phyloP scores from a whole-genome alignment of 2,113 vertebrate genomes.

The Axis porcinus region DNA sequence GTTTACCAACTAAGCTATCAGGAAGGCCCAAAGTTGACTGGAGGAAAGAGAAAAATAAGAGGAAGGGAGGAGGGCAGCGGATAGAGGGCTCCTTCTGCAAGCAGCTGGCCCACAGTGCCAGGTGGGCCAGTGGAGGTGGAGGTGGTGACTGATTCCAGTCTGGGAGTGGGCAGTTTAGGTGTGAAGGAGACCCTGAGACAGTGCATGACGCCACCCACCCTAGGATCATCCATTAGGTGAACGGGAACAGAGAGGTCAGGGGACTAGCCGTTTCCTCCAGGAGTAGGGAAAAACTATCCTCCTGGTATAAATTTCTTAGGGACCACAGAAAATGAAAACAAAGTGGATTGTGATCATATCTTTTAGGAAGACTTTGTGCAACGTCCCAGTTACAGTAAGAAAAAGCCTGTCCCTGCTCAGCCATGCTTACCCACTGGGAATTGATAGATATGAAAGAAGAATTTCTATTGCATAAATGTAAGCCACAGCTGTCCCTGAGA shows the following conservation, averaged over 20 bases:
- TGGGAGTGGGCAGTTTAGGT: not conserved
- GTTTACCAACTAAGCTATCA: not conserved
- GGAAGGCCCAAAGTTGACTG: not conserved
- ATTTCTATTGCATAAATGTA: not conserved
- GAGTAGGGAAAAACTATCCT: not conserved
- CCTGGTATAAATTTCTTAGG: not conserved
- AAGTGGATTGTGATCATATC: not conserved
- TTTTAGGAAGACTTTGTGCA: not conserved
- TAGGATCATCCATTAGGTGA: not conserved
- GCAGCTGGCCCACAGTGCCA: not conserved
- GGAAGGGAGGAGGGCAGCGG: fast-evolving
- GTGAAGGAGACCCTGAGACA: not conserved
- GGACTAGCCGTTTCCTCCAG: not conserved
- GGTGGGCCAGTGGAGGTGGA: not conserved
- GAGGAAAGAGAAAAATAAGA: not conserved
- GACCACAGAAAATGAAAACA: not conserved
- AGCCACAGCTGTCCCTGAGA: not conserved
- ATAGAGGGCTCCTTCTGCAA: not conserved
- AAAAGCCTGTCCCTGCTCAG: not conserved
- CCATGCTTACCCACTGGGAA: not conserved
- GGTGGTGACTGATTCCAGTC: not conserved
- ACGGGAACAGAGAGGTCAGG: not conserved
- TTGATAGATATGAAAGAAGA: not conserved
- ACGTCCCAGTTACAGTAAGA: fast-evolving
- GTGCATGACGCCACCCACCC: not conserved